A percentile compares a stretch with the other conserved stretches of the same genome.
Conservation (phyloP, 1,140 invertebrate species). For the Eciton burchellii region DNA sequence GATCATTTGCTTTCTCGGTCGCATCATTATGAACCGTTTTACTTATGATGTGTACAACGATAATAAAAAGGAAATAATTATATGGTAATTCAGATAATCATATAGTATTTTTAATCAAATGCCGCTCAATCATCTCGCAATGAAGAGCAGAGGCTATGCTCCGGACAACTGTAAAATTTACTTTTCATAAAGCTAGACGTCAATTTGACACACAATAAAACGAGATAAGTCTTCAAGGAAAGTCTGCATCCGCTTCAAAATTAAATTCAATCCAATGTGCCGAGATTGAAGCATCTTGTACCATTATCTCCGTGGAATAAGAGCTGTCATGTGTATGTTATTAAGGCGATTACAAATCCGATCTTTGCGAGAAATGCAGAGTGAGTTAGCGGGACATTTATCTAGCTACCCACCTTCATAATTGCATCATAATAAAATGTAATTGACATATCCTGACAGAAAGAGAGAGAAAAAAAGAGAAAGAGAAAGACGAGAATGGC, state of each 20-base stretch:
- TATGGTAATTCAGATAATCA: not conserved
- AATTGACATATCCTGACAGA: slow-evolving; percentile 33
- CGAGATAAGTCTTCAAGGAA: not conserved
- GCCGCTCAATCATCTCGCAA: not conserved
- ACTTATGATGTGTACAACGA: not conserved
- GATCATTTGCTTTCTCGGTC: no score
- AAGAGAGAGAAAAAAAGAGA: not conserved
- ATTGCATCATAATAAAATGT: slow-evolving; percentile 51
- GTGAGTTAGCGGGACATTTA: slow-evolving; percentile 35
- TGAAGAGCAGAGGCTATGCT: not conserved
- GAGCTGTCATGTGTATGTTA: slow-evolving; percentile 27
- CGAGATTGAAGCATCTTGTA: slow-evolving; percentile 30
- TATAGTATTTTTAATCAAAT: not conserved
- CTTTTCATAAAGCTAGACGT: not conserved
- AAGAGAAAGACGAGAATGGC: not conserved
- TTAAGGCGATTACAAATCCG: slow-evolving; percentile 44
- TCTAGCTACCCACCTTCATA: slow-evolving; percentile 34
- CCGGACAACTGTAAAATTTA: not conserved
- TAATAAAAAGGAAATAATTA: not conserved
- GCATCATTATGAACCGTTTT: no score
- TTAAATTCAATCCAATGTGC: slow-evolving; percentile 19
- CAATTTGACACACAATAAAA: not conserved
- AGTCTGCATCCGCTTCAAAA: slow-evolving; percentile 14
- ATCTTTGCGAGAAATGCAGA: not conserved
- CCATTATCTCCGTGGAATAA: slow-evolving; percentile 34